Evolutionary conservation across 2,797 vertebrate species (phyloP).

Genomic region (Helostoma temminkii): DNA sequence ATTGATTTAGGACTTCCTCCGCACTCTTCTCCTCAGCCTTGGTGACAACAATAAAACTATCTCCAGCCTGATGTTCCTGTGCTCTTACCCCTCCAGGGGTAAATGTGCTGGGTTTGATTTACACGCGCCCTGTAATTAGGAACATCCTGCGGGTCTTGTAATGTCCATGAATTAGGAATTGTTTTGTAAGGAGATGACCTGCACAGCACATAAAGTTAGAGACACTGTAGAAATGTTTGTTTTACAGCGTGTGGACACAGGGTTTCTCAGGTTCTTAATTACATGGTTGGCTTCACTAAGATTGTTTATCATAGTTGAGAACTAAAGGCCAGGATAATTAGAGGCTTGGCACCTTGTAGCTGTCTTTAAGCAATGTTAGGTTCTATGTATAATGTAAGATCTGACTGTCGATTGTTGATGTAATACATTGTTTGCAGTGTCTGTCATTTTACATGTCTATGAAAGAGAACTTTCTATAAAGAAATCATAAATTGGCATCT

Average conservation of each 20-base stretch:
- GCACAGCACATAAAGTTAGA: conserved; percentile 40
- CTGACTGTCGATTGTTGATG: conserved; percentile 28
- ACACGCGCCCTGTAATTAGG: conserved; percentile 75
- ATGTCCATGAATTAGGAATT: conserved; percentile 68
- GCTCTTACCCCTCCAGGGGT: conserved; percentile 68
- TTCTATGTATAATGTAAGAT: conserved; percentile 25
- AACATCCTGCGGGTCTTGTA: conserved; percentile 75
- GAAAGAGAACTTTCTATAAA: background rate
- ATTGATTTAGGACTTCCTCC: conserved; percentile 83
- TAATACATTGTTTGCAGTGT: conserved; percentile 9
- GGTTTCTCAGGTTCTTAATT: conserved; percentile 63
- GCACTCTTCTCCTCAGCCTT: conserved; percentile 65
- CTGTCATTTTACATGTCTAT: background rate
- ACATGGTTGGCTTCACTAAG: conserved; percentile 39
- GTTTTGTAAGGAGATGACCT: conserved; percentile 56
- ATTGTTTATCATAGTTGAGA: conserved; percentile 59
- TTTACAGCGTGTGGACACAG: conserved; percentile 39
- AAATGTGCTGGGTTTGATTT: conserved; percentile 66
- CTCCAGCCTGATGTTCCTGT: conserved; percentile 69
- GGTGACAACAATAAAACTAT: conserved; percentile 73
- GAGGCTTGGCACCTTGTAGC: conserved; percentile 56
- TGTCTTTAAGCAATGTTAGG: conserved; percentile 40
- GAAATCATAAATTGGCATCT: background rate
- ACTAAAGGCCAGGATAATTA: conserved; percentile 60
- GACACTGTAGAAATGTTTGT: conserved; percentile 30